These are phyloP conservation scores for Parasteatoda tepidariorum DNA, from an alignment of 1,140 invertebrate species.

Conservation along the genomic window DNA sequence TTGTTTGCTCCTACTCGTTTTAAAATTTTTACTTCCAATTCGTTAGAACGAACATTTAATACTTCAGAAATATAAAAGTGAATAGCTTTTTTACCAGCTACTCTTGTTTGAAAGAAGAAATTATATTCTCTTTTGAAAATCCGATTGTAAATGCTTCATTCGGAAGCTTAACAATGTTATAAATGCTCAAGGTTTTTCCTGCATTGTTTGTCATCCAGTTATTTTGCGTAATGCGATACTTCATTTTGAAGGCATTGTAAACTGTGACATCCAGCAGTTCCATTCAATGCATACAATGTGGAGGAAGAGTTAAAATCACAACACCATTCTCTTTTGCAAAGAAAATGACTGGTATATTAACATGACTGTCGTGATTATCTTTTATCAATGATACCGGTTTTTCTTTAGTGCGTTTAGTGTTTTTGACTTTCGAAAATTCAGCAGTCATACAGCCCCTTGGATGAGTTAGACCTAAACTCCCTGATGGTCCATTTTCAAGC, in stretches of 20 bases:
- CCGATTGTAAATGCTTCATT: too few relatives aligned
- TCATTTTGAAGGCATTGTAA: not conserved
- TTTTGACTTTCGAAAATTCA: slow-evolving; percentile 64
- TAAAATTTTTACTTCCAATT: too few relatives aligned
- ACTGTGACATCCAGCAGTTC: not conserved
- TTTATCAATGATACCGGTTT: not conserved
- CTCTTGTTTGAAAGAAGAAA: too few relatives aligned
- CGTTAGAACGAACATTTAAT: too few relatives aligned
- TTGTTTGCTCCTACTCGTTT: too few relatives aligned
- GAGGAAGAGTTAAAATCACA: not conserved
- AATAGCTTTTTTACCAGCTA: too few relatives aligned
- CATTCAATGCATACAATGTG: slow-evolving; percentile 1
- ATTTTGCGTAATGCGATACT: not conserved
- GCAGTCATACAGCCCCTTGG: slow-evolving; percentile 69
- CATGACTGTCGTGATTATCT: not conserved
- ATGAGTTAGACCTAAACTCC: slow-evolving; percentile 67
- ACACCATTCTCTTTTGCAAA: slow-evolving; percentile 8
- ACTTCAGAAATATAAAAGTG: too few relatives aligned
- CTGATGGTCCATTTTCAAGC: slow-evolving; percentile 66
- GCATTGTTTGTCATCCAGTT: not conserved
- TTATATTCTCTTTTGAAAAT: too few relatives aligned
- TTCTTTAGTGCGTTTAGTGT: not conserved
- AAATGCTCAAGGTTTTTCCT: not conserved
- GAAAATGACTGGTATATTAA: not conserved
- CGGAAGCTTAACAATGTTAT: too few relatives aligned